Percentiles rank a stretch among this genome's conserved stretches.
Evolutionary conservation across 2,113 vertebrate genomes (phyloP).

Genomic region (Corynorhinus townsendii): DNA sequence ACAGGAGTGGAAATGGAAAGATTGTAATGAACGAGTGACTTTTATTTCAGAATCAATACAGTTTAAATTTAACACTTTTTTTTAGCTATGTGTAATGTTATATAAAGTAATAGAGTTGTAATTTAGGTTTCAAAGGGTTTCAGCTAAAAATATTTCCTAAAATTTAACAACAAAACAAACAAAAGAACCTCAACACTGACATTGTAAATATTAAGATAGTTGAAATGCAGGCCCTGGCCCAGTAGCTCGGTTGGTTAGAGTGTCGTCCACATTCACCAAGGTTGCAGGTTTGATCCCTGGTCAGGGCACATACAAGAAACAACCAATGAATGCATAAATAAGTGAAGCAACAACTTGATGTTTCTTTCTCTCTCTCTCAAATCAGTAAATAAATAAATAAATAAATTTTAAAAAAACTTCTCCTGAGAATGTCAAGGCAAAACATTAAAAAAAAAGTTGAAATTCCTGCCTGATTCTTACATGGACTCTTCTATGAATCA

Average conservation of each 20-base stretch:
- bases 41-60: not conserved
- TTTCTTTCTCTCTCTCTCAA: not conserved
- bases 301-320: not conserved
- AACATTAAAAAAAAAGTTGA: not conserved
- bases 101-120: constrained; percentile 1
- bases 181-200: not conserved
- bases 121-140: constrained; percentile 14
- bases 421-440: not conserved
- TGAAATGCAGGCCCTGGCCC: not conserved
- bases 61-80: constrained; percentile 3
- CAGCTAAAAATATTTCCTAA: not conserved
- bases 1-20: not conserved
- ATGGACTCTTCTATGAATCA: not conserved
- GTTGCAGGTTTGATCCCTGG: not conserved
- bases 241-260: not conserved
- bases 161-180: constrained; percentile 25
- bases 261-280: not conserved
- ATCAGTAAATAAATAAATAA: not conserved
- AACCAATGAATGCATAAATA: not conserved
- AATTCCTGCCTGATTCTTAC: constrained; percentile 13
- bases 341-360: not conserved
- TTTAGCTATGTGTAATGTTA: not conserved
- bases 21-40: not conserved
- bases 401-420: not conserved
- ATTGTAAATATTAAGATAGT: constrained; percentile 3